Evolutionary conservation across 2,113 vertebrate genomes (phyloP).

Genomic region (Candoia aspera): DNA sequence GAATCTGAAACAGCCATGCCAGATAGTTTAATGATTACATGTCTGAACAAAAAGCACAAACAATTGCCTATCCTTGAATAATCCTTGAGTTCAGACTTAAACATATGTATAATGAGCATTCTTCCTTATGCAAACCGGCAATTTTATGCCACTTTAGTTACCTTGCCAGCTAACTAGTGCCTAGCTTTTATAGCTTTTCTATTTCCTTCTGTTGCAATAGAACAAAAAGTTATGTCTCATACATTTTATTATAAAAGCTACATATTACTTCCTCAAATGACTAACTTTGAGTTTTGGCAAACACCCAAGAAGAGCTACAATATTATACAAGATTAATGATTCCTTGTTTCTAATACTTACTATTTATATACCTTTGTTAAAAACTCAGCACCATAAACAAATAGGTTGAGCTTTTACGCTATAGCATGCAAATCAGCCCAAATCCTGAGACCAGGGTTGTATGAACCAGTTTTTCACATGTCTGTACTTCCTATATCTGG

Average conservation of each 20-base stretch:
- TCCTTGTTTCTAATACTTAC: not conserved
- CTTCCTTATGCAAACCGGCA: not conserved
- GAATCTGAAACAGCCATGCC: not conserved
- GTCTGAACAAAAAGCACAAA: not conserved
- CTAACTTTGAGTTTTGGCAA: not conserved
- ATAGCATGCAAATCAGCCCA: not conserved
- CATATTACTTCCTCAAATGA: not conserved
- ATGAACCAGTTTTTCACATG: not conserved
- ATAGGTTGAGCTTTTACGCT: not conserved
- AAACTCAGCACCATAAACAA: not conserved
- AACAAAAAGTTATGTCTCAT: not conserved
- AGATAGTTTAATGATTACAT: constrained; percentile 23
- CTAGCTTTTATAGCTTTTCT: not conserved
- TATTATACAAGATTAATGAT: not conserved
- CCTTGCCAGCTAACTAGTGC: not conserved
- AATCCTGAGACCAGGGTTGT: not conserved
- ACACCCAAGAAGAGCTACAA: not conserved
- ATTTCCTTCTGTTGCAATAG: not conserved
- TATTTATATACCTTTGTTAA: not conserved
- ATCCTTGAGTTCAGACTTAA: not conserved
- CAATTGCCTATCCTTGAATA: not conserved
- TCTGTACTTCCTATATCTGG: not conserved
- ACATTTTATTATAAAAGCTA: not conserved
- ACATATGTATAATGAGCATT: not conserved
- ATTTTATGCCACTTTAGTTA: not conserved